These are phyloP conservation scores for Chunga burmeisteri DNA, from an alignment of 2,113 vertebrate genomes.

Conservation along the genomic window DNA sequence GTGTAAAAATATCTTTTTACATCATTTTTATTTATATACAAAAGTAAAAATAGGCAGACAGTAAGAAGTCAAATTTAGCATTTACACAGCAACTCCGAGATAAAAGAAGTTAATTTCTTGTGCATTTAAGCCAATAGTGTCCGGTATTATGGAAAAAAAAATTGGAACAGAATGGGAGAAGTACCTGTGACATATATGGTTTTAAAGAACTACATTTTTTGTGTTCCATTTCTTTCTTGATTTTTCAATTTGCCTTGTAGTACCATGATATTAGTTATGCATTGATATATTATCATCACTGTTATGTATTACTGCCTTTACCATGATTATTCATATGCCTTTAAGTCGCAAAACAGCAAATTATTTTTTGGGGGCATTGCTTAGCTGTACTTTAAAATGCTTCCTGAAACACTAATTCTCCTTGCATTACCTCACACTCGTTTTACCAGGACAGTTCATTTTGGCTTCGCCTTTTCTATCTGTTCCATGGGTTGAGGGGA, in stretches of 20 bases:
- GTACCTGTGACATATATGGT: not conserved
- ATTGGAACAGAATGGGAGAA: not conserved
- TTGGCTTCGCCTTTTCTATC: not conserved
- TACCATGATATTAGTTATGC: not conserved
- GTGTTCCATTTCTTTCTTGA: not conserved
- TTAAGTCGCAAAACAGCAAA: not conserved
- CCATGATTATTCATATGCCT: not conserved
- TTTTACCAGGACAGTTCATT: not conserved
- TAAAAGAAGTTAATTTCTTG: not conserved
- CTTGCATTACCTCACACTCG: not conserved
- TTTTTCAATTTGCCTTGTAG: not conserved
- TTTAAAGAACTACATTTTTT: not conserved
- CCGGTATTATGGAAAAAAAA: not conserved
- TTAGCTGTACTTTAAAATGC: not conserved
- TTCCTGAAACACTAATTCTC: not conserved
- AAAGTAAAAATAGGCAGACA: not conserved
- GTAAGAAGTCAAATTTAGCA: not conserved
- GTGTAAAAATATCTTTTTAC: constrained; percentile 16
- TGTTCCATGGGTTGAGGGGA: not conserved
- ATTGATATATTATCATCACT: not conserved
- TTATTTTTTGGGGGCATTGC: not conserved
- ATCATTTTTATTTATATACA: constrained; percentile 11
- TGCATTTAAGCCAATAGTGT: not conserved
- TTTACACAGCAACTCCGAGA: not conserved
- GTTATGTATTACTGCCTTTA: not conserved